Percentiles rank a stretch among this genome's conserved stretches.
Conservation (phyloP, 2,888 invertebrate species). For the Julus scandinavius region DNA sequence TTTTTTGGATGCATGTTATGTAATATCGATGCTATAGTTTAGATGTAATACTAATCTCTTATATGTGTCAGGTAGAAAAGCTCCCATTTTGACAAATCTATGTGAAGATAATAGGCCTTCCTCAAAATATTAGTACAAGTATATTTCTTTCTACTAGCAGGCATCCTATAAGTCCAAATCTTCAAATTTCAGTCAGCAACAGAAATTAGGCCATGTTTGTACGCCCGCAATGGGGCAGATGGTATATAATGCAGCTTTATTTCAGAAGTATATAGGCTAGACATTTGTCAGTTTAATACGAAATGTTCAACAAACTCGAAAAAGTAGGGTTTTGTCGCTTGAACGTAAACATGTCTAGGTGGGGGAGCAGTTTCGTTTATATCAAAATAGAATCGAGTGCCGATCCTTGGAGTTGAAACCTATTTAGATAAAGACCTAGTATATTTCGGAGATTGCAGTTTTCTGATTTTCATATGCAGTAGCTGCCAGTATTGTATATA, state of each 20-base stretch:
- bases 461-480: background rate
- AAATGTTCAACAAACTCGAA: background rate
- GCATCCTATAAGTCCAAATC: background rate
- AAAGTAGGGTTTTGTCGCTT: background rate
- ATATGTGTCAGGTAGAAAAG: no score
- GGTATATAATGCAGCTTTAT: background rate
- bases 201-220: conserved; percentile 1
- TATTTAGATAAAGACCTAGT: background rate
- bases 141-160: no score
- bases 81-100: no score
- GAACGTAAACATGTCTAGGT: background rate
- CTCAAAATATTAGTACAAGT: no score
- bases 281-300: conserved; percentile 28
- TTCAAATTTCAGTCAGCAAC: background rate
- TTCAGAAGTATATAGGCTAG: conserved; percentile 6
- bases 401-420: background rate
- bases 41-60: no score
- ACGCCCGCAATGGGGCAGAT: background rate
- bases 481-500: background rate
- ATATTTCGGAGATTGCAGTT: background rate
- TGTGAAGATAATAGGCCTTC: no score
- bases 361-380: conserved; percentile 15
- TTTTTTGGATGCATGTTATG: no score
- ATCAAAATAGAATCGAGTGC: background rate
- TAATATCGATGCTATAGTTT: no score